These are phyloP conservation scores for Terrapene triunguis DNA, from an alignment of 2,113 vertebrate species.

Conservation along the genomic window DNA sequence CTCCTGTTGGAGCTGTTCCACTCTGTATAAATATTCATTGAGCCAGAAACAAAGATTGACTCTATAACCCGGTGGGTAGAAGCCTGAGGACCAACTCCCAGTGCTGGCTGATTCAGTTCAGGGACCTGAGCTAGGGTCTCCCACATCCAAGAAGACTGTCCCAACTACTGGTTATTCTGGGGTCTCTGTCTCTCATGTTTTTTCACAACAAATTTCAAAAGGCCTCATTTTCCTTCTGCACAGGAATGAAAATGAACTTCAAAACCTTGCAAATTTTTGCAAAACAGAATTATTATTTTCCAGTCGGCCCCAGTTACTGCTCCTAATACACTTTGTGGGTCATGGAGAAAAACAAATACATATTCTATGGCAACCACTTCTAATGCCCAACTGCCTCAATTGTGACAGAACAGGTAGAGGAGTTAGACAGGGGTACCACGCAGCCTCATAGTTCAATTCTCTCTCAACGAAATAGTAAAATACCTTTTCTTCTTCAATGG, in stretches of 20 bases:
- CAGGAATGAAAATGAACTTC: not conserved
- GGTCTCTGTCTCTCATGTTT: no score
- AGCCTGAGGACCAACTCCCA: not conserved
- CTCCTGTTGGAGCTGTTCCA: not conserved
- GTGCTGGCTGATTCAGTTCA: not conserved
- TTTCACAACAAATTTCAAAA: no score
- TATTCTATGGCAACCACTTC: fast-evolving
- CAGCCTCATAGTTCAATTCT: not conserved
- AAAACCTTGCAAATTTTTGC: not conserved
- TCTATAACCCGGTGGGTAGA: not conserved
- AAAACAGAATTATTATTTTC: not conserved
- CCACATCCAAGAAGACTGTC: not conserved
- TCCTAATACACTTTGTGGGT: no score
- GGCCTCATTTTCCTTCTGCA: no score
- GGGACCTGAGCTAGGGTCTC: not conserved
- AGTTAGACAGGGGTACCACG: not conserved
- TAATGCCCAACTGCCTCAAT: no score
- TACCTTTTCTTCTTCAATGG: not conserved
- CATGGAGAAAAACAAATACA: no score
- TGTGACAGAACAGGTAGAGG: fast-evolving
- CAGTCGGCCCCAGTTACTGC: not conserved
- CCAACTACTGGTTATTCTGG: no score
- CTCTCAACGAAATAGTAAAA: not conserved
- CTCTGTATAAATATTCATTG: not conserved
- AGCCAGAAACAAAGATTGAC: not conserved